A percentile compares a stretch with the other conserved stretches of the same genome.
These are phyloP conservation scores for Drosophila mettleri DNA, from an alignment of 2,888 invertebrate genomes.

Conservation along the genomic window DNA sequence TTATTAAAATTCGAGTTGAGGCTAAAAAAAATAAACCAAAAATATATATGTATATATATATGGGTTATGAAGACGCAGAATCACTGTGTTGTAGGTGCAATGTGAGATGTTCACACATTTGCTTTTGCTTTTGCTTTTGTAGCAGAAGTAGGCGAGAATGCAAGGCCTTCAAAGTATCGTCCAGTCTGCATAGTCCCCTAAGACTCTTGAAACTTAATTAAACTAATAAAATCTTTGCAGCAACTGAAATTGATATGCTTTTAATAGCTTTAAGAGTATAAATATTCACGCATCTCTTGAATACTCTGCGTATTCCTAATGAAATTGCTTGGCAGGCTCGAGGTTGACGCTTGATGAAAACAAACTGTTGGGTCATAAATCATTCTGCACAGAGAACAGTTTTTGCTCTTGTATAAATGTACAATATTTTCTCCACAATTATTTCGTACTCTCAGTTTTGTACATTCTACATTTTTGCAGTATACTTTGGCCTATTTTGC, in stretches of 20 bases:
- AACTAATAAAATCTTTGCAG: background rate
- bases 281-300: no score
- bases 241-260: background rate
- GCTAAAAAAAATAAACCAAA: no score
- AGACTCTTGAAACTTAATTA: background rate
- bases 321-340: background rate
- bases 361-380: conserved; percentile 5
- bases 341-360: background rate
- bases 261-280: background rate
- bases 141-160: no score
- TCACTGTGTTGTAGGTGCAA: no score
- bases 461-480: conserved; percentile 17
- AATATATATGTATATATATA: no score
- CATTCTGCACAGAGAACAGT: background rate
- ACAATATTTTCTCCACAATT: conserved; percentile 4
- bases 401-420: background rate
- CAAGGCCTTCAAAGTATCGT: no score
- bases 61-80: no score
- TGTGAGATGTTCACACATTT: no score
- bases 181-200: background rate
- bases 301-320: background rate
- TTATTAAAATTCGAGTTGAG: no score
- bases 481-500: conserved; percentile 64
- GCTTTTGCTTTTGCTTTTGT: no score
- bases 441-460: conserved; percentile 16